A percentile compares a stretch with the other conserved stretches of the same genome.
Conservation (phyloP, 2,113 vertebrate species). For the Vimba vimba region DNA sequence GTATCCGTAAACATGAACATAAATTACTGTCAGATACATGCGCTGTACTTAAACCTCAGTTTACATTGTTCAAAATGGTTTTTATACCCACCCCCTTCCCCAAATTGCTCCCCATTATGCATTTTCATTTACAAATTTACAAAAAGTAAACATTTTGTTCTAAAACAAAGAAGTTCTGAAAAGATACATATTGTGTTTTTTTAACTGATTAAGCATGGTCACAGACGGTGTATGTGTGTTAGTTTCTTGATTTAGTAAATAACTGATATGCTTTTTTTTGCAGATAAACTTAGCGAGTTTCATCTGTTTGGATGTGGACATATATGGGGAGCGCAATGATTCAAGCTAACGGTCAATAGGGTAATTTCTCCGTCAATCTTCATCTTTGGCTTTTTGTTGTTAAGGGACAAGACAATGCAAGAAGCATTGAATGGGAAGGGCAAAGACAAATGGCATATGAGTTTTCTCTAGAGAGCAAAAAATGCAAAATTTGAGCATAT, state of each 20-base stretch:
- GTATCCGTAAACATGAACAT: background rate
- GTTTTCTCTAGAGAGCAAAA: slow-evolving; percentile 57
- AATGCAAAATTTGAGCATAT: slow-evolving; percentile 54
- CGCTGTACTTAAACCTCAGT: background rate
- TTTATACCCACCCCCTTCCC: background rate
- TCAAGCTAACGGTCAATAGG: slow-evolving; percentile 52
- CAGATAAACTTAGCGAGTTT: slow-evolving; percentile 42
- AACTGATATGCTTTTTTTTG: slow-evolving; percentile 28
- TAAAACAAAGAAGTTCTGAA: too few relatives aligned
- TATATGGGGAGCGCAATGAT: slow-evolving; percentile 63
- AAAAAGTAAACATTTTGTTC: too few relatives aligned
- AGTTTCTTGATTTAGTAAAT: slow-evolving; percentile 22
- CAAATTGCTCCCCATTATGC: background rate
- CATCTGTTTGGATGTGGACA: slow-evolving; percentile 42
- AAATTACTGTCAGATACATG: background rate
- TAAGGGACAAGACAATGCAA: slow-evolving; percentile 50
- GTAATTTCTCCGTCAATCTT: slow-evolving; percentile 58
- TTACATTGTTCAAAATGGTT: background rate
- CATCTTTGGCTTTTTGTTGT: slow-evolving; percentile 61
- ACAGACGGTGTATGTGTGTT: background rate
- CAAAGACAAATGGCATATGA: slow-evolving; percentile 66
- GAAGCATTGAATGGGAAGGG: slow-evolving; percentile 47
- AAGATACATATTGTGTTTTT: too few relatives aligned
- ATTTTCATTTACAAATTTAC: background rate
- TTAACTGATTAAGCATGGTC: too few relatives aligned